Evolutionary conservation across 2,113 vertebrate genomes (phyloP).

Genomic region (Leuciscus idus): DNA sequence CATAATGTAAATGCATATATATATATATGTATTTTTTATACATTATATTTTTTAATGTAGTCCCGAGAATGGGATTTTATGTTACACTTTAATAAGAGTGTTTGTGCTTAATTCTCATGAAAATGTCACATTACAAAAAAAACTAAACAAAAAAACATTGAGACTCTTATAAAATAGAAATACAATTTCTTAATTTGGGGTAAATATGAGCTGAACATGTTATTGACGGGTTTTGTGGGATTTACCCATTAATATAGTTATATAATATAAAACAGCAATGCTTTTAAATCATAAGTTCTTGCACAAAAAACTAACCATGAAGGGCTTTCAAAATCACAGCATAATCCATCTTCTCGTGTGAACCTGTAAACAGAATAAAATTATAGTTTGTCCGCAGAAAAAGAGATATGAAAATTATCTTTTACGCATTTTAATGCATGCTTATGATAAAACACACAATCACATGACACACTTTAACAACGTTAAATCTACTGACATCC

Average conservation of each 20-base stretch:
- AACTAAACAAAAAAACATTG: not conserved
- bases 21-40: too few relatives aligned
- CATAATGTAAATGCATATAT: not conserved
- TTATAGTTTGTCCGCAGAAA: conserved; percentile 38
- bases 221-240: not conserved
- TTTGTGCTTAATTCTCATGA: not conserved
- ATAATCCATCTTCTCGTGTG: conserved; percentile 48
- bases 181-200: not conserved
- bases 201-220: not conserved
- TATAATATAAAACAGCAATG: not conserved
- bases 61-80: too few relatives aligned
- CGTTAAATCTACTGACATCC: not conserved
- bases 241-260: not conserved
- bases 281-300: conserved; percentile 32
- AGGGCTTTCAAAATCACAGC: conserved; percentile 47
- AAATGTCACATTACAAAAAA: not conserved
- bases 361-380: conserved; percentile 54
- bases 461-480: conserved; percentile 3
- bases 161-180: not conserved
- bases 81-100: too few relatives aligned
- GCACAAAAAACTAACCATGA: conserved; percentile 60
- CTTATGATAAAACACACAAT: conserved; percentile 22
- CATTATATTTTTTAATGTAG: too few relatives aligned
- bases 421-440: conserved; percentile 20
- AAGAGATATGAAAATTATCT: conserved; percentile 1